Evolutionary conservation across 2,113 vertebrate species (phyloP), one percentile per base, ranked within the genome.

Genomic region (Oxyura jamaicensis): DNA sequence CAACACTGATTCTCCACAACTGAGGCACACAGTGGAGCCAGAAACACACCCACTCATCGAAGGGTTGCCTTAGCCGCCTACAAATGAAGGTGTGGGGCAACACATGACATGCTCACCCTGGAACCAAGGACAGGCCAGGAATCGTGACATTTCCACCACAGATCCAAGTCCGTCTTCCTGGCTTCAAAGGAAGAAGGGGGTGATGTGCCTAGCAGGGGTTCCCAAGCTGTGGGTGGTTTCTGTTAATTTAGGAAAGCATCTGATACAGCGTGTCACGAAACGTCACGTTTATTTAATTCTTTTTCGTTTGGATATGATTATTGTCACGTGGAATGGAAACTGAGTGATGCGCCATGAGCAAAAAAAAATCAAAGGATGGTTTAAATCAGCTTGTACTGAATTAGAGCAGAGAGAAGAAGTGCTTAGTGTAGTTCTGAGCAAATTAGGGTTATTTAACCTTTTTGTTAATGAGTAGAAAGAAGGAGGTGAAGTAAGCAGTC

Each of bases 261-360:
- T 93, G 95, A 97, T 97, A 95, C 44, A 92, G 74, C 3, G 22
- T 95, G 93, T 93, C 95, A 95, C 16, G 14, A 95, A 91, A 95
- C n/a, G 59, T 95, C 93, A 91, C 9, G 20, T 93, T 96, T 93
- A 75, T 90, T 95, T 90, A 91, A 96, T 96, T 96, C 89, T 60
- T 96, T 80, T 94, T 93, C 48, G 33, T 96, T 97, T 95, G 95
- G 93, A 95, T 96, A 58, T 96, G 93, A 96, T 94, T 96, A 95
- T 44, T 97, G 92, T 97, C 95, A 96, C 86, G 71, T 93, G 95
- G 86, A 84, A 89, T 84, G 83, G 88, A 95, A 96, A 95, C 39
- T 58, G 73, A 95, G 44, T 33, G 93, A 92, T 94, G 93, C 35
- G 3, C 93, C 76, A 79, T 68, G 58, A 93, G 66, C 65, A 71